A percentile compares a stretch with the other conserved stretches of the same genome.
phyloP scores from a whole-genome alignment of 1,140 invertebrate genomes.

The Heliconius himera region DNA sequence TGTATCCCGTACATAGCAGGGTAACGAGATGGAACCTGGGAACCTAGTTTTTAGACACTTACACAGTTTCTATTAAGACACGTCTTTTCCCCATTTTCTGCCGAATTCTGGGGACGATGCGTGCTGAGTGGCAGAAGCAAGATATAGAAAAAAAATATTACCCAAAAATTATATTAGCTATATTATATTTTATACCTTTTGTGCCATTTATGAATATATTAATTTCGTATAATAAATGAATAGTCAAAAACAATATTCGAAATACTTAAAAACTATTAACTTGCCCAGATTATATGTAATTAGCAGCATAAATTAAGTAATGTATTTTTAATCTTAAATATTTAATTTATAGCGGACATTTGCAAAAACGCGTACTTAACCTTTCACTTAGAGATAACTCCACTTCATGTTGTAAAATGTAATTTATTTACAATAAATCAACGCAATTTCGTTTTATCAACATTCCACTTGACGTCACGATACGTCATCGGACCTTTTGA shows the following conservation, averaged over 20 bases:
- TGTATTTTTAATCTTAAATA: constrained; percentile 17
- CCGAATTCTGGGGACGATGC: too few species aligned
- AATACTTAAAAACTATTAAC: background rate
- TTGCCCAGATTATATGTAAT: background rate
- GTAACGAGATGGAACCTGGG: too few species aligned
- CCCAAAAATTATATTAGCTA: too few species aligned
- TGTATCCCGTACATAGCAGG: too few species aligned
- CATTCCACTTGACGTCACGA: constrained; percentile 4
- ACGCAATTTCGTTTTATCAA: constrained; percentile 15
- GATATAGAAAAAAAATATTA: too few species aligned
- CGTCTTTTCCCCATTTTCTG: too few species aligned
- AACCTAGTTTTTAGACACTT: too few species aligned
- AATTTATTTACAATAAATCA: constrained; percentile 12
- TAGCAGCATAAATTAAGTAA: constrained; percentile 22
- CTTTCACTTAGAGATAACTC: constrained; percentile 20
- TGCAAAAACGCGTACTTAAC: constrained; percentile 1
- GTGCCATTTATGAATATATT: too few species aligned
- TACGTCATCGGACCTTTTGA: constrained; percentile 6
- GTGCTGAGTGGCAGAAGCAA: too few species aligned
- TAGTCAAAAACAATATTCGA: background rate
- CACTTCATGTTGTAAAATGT: background rate
- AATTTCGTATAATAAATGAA: too few species aligned
- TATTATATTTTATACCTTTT: too few species aligned
- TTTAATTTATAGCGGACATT: constrained; percentile 21
- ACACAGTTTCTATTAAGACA: too few species aligned